Evolutionary conservation across 1,140 invertebrate genomes (phyloP).

Genomic region (Neoseiulus cucumeris): DNA sequence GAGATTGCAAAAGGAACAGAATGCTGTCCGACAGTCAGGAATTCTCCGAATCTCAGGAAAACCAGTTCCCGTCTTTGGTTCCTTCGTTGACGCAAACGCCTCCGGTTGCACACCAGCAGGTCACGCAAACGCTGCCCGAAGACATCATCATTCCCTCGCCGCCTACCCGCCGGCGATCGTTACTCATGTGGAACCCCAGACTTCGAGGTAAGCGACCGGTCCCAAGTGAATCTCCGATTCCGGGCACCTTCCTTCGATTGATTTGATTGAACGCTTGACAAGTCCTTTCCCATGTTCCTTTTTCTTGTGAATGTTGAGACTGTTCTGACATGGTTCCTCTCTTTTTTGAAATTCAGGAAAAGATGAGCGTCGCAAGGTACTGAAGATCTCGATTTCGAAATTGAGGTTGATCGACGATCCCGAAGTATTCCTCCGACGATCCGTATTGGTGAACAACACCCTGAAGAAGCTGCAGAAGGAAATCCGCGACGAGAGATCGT

Average conservation of each 20-base stretch:
- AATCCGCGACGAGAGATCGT: conserved; percentile 15
- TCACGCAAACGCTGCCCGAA: neutral
- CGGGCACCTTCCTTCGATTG: too few relatives aligned
- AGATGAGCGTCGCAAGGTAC: conserved; percentile 47
- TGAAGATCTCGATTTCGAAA: conserved; percentile 68
- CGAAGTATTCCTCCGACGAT: conserved; percentile 56
- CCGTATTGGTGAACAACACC: conserved; percentile 75
- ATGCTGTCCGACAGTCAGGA: too few relatives aligned
- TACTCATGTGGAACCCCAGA: conserved; percentile 7
- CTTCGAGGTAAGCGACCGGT: neutral
- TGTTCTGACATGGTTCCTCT: too few relatives aligned
- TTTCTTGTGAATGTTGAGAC: too few relatives aligned
- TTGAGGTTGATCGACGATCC: conserved; percentile 69
- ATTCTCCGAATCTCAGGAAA: too few relatives aligned
- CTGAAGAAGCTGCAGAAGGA: conserved; percentile 49
- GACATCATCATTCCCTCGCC: conserved; percentile 1
- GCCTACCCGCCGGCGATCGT: neutral
- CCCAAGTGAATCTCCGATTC: too few relatives aligned
- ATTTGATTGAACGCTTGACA: too few relatives aligned
- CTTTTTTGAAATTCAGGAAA: conserved; percentile 28
- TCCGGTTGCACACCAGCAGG: neutral
- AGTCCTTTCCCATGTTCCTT: too few relatives aligned
- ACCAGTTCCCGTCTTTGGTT: too few relatives aligned
- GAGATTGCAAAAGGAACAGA: neutral
- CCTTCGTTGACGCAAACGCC: neutral